These are phyloP conservation scores for Microtus montanus DNA, from an alignment of 2,113 vertebrate genomes.

Conservation along the genomic window DNA sequence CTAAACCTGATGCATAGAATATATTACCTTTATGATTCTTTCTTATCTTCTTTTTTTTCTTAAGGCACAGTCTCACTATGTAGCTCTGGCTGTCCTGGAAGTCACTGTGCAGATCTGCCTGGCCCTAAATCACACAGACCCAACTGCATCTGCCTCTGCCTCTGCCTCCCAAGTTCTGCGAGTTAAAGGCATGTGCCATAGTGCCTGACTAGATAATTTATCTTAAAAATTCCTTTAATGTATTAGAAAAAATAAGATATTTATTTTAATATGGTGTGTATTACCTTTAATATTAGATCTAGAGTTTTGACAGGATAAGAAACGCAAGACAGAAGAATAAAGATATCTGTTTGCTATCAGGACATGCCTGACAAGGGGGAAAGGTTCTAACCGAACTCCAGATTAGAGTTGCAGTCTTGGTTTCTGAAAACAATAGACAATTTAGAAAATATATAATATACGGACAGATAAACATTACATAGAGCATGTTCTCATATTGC, in stretches of 20 bases:
- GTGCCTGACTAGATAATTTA: not conserved
- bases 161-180: not conserved
- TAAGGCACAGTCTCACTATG: not conserved
- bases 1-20: not conserved
- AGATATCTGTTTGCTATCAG: not conserved
- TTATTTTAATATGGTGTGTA: not conserved
- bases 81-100: not conserved
- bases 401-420: not conserved
- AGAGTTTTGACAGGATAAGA: not conserved
- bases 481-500: not conserved
- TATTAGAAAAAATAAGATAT: not conserved
- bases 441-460: not conserved
- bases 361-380: not conserved
- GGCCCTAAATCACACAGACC: not conserved
- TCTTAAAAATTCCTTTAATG: not conserved
- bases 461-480: not conserved
- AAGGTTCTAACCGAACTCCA: not conserved
- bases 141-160: not conserved
- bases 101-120: not conserved
- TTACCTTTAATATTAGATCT: not conserved
- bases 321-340: not conserved
- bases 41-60: not conserved
- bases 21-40: not conserved
- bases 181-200: not conserved
- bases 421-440: not conserved